These are phyloP conservation scores for Drosophila paulistorum DNA, from an alignment of 1,140 invertebrate genomes.

Conservation along the genomic window DNA sequence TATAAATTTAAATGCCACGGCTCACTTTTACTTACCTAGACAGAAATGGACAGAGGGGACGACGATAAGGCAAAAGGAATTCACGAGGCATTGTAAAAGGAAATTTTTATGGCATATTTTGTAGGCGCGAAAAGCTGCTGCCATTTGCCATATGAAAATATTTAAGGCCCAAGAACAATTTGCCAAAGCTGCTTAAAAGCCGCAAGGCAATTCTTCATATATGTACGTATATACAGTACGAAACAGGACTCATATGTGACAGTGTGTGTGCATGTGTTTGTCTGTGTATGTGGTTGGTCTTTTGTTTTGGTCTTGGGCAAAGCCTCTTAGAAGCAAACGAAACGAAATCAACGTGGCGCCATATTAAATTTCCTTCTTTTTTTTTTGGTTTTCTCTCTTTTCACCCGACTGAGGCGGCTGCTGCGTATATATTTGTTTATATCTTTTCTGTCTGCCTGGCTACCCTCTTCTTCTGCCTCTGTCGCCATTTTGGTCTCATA, in stretches of 20 bases:
- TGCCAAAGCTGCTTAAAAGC: conserved; percentile 66
- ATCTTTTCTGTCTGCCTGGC: conserved; percentile 32
- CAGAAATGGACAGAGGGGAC: conserved; percentile 6
- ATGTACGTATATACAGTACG: neutral
- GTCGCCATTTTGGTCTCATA: conserved; percentile 37
- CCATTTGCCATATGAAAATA: conserved; percentile 50
- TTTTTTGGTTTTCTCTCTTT: conserved; percentile 1
- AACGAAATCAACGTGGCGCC: conserved; percentile 59
- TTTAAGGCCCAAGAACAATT: conserved; percentile 60
- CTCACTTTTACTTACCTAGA: conserved; percentile 23
- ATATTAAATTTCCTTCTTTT: conserved; percentile 61
- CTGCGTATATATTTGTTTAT: conserved; percentile 55
- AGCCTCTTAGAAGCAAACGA: conserved; percentile 58
- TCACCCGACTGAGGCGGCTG: conserved; percentile 13
- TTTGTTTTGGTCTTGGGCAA: conserved; percentile 62
- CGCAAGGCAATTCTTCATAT: conserved; percentile 40
- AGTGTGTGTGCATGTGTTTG: conserved; percentile 17
- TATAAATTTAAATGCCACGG: conserved; percentile 50
- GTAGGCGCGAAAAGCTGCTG: conserved; percentile 55
- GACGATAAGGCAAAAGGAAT: conserved; percentile 30
- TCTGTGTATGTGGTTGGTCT: conserved; percentile 25
- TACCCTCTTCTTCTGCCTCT: neutral
- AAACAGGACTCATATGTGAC: conserved; percentile 41
- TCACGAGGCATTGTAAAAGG: conserved; percentile 39
- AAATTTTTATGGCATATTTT: conserved; percentile 56